These are phyloP conservation scores for Yasuhikotakia modesta DNA, from an alignment of 2,797 vertebrate genomes.

Conservation along the genomic window DNA sequence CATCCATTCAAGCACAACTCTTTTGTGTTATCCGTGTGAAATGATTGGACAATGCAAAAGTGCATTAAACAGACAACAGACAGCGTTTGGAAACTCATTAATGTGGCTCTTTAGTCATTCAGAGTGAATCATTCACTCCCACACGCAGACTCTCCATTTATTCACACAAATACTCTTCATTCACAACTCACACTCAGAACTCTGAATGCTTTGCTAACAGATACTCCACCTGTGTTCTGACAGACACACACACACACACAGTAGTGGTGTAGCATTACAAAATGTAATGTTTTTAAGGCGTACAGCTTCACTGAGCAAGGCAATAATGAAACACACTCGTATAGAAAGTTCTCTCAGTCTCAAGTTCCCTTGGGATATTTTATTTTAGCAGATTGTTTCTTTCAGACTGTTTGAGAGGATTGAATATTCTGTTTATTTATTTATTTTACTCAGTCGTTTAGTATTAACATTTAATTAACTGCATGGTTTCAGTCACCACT, in stretches of 20 bases:
- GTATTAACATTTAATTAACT: too few relatives aligned
- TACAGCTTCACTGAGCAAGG: too few relatives aligned
- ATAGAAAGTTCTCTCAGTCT: too few relatives aligned
- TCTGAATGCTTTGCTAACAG: constrained; percentile 26
- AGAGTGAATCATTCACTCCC: constrained; percentile 21
- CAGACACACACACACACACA: constrained; percentile 41
- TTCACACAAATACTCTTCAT: constrained; percentile 4
- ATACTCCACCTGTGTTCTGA: constrained; percentile 24
- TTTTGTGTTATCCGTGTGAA: constrained; percentile 15
- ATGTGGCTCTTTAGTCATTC: constrained; percentile 43
- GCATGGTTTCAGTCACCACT: too few relatives aligned
- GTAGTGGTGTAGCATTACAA: too few relatives aligned
- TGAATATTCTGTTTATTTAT: too few relatives aligned
- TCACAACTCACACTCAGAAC: constrained; percentile 14
- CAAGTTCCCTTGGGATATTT: too few relatives aligned
- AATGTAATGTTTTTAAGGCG: too few relatives aligned
- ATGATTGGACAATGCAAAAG: constrained; percentile 19
- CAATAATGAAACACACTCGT: too few relatives aligned
- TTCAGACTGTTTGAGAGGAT: too few relatives aligned
- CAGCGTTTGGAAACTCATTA: constrained; percentile 40
- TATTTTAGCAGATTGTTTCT: too few relatives aligned
- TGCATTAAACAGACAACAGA: constrained; percentile 26
- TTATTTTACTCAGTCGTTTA: too few relatives aligned
- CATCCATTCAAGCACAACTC: constrained; percentile 8
- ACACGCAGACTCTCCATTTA: constrained; percentile 16